Percentiles rank a stretch among this genome's conserved stretches.
phyloP scores from a whole-genome alignment of 2,113 vertebrate species.

The Hippocampus comes region DNA sequence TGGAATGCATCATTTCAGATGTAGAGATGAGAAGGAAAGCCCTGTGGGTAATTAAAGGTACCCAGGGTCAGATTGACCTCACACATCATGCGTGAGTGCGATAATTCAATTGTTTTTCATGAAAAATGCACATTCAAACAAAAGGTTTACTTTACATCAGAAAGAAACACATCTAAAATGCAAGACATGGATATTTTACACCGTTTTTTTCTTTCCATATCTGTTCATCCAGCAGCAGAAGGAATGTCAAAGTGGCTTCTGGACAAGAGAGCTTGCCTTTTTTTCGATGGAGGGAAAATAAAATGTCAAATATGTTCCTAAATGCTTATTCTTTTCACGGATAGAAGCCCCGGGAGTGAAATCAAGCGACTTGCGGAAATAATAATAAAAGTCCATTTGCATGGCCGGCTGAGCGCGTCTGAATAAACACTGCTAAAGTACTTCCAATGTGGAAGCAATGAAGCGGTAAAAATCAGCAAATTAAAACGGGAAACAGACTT shows the following conservation, averaged over 20 bases:
- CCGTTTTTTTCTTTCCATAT: too few relatives aligned
- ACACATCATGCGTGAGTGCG: background rate
- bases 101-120: background rate
- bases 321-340: background rate
- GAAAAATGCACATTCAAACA: background rate
- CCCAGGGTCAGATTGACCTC: too few relatives aligned
- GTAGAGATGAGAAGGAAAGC: background rate
- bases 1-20: background rate
- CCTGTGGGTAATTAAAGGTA: background rate
- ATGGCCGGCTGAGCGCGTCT: constrained; percentile 10
- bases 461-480: constrained; percentile 10
- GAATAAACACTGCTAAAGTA: constrained; percentile 6
- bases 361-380: background rate
- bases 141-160: too few relatives aligned
- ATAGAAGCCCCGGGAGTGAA: background rate
- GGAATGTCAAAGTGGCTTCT: too few relatives aligned
- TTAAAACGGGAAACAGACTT: constrained; percentile 3
- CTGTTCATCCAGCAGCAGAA: too few relatives aligned
- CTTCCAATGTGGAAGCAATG: background rate
- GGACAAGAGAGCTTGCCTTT: background rate
- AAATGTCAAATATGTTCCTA: background rate
- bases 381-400: constrained; percentile 10
- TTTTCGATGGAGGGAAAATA: background rate
- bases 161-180: too few relatives aligned
- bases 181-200: background rate